Percentiles rank a stretch among this genome's conserved stretches.
Conservation (phyloP, 2,113 vertebrate species). For the Tychaedon coryphoeus region DNA sequence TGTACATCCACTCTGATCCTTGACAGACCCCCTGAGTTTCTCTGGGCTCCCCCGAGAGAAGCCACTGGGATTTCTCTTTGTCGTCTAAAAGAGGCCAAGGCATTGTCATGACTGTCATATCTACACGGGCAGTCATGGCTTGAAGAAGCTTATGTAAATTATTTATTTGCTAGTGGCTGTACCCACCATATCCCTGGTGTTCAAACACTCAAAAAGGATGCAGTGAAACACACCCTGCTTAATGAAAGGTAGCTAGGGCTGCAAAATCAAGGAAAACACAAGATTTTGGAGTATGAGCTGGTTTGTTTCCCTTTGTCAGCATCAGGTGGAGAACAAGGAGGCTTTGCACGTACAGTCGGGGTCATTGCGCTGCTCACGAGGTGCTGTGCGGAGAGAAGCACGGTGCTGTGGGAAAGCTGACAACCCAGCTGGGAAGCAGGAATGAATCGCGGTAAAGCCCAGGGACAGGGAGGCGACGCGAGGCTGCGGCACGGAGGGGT, state of each 20-base stretch:
- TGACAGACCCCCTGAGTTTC: neutral
- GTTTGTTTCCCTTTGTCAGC: neutral
- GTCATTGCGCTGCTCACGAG: neutral
- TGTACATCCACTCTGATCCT: neutral
- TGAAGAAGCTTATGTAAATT: neutral
- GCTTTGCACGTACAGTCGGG: neutral
- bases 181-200: neutral
- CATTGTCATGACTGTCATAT: neutral
- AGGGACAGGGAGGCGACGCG: neutral
- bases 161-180: neutral
- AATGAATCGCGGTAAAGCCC: neutral
- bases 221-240: neutral
- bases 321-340: neutral
- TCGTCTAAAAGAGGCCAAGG: neutral
- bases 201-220: neutral
- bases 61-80: neutral
- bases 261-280: neutral
- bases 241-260: neutral
- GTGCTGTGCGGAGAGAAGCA: accelerated
- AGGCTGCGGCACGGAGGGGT: neutral
- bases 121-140: neutral
- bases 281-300: neutral
- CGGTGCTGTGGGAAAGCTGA: neutral
- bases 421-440: neutral
- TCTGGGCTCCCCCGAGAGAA: neutral